Conservation (phyloP, 1,140 invertebrate genomes). For the Bursaphelenchus mucronatus region DNA sequence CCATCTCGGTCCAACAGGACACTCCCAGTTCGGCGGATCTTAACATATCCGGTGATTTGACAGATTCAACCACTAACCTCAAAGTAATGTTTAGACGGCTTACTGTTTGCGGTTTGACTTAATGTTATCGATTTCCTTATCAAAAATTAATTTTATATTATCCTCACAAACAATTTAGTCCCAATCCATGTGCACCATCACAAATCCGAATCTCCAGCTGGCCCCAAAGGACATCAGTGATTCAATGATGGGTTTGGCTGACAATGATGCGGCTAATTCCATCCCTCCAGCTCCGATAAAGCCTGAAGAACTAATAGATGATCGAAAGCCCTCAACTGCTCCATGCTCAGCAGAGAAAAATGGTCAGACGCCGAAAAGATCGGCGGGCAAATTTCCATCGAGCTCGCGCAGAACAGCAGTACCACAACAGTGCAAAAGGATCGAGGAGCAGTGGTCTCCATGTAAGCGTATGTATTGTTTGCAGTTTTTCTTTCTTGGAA, state of each 20-base stretch:
- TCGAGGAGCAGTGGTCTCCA: slow-evolving; percentile 53
- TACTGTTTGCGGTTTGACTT: slow-evolving; percentile 18
- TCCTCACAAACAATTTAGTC: slow-evolving; percentile 29
- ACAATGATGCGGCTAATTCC: slow-evolving; percentile 16
- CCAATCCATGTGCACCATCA: slow-evolving; percentile 42
- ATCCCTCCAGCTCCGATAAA: not conserved
- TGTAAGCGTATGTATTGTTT: no score
- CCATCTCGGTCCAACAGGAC: not conserved
- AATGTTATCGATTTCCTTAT: not conserved
- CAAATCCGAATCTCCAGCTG: slow-evolving; percentile 24
- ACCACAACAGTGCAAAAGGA: slow-evolving; percentile 44
- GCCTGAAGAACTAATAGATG: not conserved
- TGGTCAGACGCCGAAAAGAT: slow-evolving; percentile 42
- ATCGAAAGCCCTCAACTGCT: not conserved
- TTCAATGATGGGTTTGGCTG: slow-evolving; percentile 51
- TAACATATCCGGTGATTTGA: slow-evolving; percentile 4
- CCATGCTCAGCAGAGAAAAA: slow-evolving; percentile 15
- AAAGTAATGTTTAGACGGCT: not conserved
- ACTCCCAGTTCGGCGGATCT: slow-evolving; percentile 11
- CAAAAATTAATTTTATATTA: slow-evolving; percentile 1
- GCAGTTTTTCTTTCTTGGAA: no score
- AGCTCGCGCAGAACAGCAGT: slow-evolving; percentile 50
- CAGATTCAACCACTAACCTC: not conserved
- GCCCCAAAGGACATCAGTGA: slow-evolving; percentile 45
- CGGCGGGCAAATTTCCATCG: slow-evolving; percentile 51